Evolutionary conservation across 1,140 invertebrate species (phyloP).

Genomic region (Drosophila sechellia): DNA sequence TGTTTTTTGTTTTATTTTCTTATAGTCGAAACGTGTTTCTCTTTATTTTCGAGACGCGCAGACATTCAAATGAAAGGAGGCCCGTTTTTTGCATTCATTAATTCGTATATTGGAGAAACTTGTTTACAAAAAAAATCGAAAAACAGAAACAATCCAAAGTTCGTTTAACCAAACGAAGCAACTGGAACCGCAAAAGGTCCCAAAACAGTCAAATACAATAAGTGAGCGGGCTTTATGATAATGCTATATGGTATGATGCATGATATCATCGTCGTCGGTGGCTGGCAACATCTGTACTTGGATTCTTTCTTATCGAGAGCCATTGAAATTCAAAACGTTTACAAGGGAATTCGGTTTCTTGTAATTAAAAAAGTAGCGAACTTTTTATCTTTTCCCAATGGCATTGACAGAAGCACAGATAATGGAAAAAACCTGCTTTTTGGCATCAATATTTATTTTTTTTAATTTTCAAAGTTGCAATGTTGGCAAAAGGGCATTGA

Average conservation of each 20-base stretch:
- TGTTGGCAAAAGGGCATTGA: background rate
- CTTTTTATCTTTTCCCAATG: conserved; percentile 46
- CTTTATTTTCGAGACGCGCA: conserved; percentile 16
- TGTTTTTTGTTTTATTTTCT: conserved; percentile 6
- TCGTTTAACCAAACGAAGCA: conserved; percentile 53
- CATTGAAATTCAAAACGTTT: conserved; percentile 37
- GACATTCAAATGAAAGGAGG: conserved; percentile 32
- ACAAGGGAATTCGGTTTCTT: conserved; percentile 17
- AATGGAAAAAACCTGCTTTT: conserved; percentile 30
- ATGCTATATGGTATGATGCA: conserved; percentile 16
- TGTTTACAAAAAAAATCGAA: conserved; percentile 39
- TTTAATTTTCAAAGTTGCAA: conserved; percentile 4
- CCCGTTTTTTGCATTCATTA: conserved; percentile 48
- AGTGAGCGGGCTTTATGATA: conserved; percentile 10
- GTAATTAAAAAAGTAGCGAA: conserved; percentile 63
- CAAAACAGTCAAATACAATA: conserved; percentile 12
- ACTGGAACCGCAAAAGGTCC: conserved; percentile 35
- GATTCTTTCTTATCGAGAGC: conserved; percentile 32
- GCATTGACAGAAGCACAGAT: conserved; percentile 25
- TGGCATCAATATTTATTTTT: conserved; percentile 2
- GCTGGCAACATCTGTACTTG: conserved; percentile 36
- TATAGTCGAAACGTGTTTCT: conserved; percentile 41
- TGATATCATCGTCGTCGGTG: conserved; percentile 48
- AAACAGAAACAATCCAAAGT: conserved; percentile 35
- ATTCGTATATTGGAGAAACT: conserved; percentile 39